These are phyloP conservation scores for Stigmatopora argus DNA, from an alignment of 2,113 vertebrate species.

Conservation along the genomic window DNA sequence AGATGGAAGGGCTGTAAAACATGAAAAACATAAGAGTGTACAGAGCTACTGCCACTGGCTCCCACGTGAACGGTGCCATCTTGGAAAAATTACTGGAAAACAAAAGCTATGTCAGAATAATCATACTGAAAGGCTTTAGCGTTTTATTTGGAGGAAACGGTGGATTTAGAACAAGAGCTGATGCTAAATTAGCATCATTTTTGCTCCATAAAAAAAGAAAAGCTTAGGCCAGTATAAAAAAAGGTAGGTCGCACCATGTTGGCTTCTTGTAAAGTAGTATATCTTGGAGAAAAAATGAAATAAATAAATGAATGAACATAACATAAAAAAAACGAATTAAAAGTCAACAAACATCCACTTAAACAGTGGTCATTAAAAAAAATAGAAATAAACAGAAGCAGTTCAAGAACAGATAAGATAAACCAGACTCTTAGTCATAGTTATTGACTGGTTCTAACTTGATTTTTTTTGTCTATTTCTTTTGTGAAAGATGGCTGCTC, in stretches of 20 bases:
- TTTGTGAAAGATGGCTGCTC: conserved; percentile 68
- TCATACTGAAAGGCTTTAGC: background rate
- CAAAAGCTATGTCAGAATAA: background rate
- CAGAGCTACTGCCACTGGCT: too few relatives aligned
- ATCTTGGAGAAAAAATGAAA: too few relatives aligned
- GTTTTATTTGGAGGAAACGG: background rate
- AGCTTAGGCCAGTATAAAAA: background rate
- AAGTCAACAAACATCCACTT: too few relatives aligned
- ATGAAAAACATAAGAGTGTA: too few relatives aligned
- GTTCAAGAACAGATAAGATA: background rate
- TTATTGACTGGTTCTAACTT: background rate
- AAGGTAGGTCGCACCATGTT: background rate
- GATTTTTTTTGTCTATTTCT: background rate
- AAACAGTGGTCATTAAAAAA: background rate
- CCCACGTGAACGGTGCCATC: too few relatives aligned
- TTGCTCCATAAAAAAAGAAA: too few relatives aligned
- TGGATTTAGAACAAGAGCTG: background rate
- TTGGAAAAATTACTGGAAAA: too few relatives aligned
- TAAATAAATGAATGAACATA: too few relatives aligned
- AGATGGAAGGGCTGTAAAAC: too few relatives aligned
- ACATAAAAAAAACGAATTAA: too few relatives aligned
- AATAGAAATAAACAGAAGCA: background rate
- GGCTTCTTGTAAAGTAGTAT: too few relatives aligned
- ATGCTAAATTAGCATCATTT: background rate
- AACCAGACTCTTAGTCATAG: background rate